A percentile compares a stretch with the other conserved stretches of the same genome.
Conservation (phyloP, 2,888 invertebrate genomes). For the Eumerus sabulonum region DNA sequence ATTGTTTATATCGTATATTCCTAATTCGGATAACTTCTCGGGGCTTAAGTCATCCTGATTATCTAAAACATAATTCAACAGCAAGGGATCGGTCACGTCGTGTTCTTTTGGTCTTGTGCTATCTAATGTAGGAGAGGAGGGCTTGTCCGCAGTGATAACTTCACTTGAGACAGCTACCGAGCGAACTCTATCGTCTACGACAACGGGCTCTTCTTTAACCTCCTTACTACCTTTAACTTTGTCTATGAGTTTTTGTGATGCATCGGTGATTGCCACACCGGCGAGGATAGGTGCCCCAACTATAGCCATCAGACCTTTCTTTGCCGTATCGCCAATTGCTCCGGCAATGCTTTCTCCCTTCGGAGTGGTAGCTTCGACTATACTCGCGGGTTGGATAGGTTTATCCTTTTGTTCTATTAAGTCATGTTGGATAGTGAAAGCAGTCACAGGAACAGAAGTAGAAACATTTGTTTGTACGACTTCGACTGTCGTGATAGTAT, state of each 20-base stretch:
- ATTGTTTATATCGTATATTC: conserved; percentile 86
- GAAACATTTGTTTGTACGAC: too few relatives aligned
- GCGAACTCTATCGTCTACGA: too few relatives aligned
- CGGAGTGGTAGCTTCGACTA: not conserved
- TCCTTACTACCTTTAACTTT: conserved; percentile 15
- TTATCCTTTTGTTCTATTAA: too few relatives aligned
- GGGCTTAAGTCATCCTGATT: conserved; percentile 80
- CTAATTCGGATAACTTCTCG: conserved; percentile 86
- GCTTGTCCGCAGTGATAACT: conserved; percentile 81
- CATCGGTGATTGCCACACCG: conserved; percentile 92
- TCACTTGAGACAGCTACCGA: conserved; percentile 81
- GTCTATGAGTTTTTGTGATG: conserved; percentile 73
- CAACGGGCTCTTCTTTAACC: too few relatives aligned
- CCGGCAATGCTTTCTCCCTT: conserved; percentile 21
- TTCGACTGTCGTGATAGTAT: too few relatives aligned
- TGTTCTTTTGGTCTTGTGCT: conserved; percentile 84
- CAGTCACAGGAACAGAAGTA: too few relatives aligned
- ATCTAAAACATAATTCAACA: conserved; percentile 73
- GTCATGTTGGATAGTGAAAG: too few relatives aligned
- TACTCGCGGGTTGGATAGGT: not conserved
- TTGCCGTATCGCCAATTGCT: conserved; percentile 85
- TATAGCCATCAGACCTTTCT: conserved; percentile 91
- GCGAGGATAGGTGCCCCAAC: conserved; percentile 93
- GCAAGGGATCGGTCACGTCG: conserved; percentile 82
- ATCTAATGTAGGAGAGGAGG: conserved; percentile 80